Conservation (phyloP, 2,797 vertebrate genomes). For the Sebastes ruberrimus region DNA sequence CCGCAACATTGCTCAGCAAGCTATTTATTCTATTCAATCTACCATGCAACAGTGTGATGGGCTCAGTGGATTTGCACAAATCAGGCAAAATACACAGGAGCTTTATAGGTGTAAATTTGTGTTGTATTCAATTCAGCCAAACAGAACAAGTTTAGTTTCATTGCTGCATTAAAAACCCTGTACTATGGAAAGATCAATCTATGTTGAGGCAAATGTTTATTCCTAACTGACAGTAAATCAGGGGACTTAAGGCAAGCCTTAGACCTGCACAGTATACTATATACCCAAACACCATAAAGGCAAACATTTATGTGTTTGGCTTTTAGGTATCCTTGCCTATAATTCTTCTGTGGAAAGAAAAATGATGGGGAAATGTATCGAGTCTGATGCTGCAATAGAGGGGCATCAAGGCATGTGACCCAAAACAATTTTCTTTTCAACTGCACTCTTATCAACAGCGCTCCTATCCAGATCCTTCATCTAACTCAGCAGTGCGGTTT, state of each 20-base stretch:
- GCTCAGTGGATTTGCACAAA: conserved; percentile 21
- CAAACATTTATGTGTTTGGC: neutral
- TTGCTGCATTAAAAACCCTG: neutral
- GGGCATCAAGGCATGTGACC: conserved; percentile 43
- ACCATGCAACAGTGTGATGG: neutral
- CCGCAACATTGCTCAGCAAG: conserved; percentile 37
- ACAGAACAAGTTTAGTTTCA: neutral
- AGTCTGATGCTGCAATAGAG: conserved; percentile 21
- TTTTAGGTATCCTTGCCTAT: neutral
- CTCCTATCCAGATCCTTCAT: conserved; percentile 64
- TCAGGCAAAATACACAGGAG: neutral
- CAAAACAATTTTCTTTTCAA: conserved; percentile 61
- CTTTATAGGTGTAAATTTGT: neutral
- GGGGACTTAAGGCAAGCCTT: neutral
- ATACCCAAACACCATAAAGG: neutral
- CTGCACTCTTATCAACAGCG: conserved; percentile 56
- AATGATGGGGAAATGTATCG: neutral
- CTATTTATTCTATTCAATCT: conserved; percentile 37
- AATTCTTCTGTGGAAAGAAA: neutral
- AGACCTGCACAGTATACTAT: neutral
- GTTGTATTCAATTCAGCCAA: neutral
- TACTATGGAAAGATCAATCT: conserved; percentile 33
- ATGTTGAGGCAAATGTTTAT: neutral
- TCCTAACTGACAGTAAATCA: neutral
- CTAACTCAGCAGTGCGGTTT: conserved; percentile 58